Base-by-base conservation (phyloP, 2,113 vertebrate species). In the Myotis brandtii region DNA sequence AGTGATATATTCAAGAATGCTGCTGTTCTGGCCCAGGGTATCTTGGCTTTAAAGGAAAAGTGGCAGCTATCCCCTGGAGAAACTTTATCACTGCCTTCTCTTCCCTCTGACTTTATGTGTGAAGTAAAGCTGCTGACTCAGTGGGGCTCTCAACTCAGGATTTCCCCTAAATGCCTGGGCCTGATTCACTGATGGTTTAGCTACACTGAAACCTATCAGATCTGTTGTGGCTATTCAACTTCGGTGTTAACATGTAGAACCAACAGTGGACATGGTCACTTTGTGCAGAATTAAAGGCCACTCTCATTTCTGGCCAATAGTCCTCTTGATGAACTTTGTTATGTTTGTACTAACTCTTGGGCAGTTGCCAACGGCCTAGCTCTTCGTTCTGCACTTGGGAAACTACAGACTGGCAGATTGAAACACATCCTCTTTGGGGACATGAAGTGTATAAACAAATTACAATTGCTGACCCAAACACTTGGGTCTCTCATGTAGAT, bases 371-470 rank as follows among this genome's bases (percentile, higher is more conserved):
- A 11, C 32, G 50, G 34, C 54, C 46, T 91, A 69, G 34, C 18
- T 93, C 37, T 79, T 94, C 62, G 70, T 50, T 80, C 52, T 67
- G 9, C 46, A 56, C 40, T 86, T 70, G 32, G 70, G 90, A 92
- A 95, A 75, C 75, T 48, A 54, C 48, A 88, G 64, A 79, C 20
- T 25, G 66, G 67, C 46, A 64, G 73, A 86, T 25, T 54, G 27
- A 85, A 89, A 64, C 23, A 56, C n/a, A 9, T 86, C 59, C 34
- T 82, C 52, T 89, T 4, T 87, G 59, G 77, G 12, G 30, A 54
- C 12, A 2, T 95, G 91, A 95, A 64, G 34, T 64, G 13, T 76
- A 59, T 34, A 86, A 95, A 83, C 70, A 82, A 92, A 87, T n/a
- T 18, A 75, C 9, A 69, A 50, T 37, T 43, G n/a, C 21, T 80